Base-by-base conservation (phyloP, 2,113 vertebrate genomes). In the Thryonomys swinderianus region DNA sequence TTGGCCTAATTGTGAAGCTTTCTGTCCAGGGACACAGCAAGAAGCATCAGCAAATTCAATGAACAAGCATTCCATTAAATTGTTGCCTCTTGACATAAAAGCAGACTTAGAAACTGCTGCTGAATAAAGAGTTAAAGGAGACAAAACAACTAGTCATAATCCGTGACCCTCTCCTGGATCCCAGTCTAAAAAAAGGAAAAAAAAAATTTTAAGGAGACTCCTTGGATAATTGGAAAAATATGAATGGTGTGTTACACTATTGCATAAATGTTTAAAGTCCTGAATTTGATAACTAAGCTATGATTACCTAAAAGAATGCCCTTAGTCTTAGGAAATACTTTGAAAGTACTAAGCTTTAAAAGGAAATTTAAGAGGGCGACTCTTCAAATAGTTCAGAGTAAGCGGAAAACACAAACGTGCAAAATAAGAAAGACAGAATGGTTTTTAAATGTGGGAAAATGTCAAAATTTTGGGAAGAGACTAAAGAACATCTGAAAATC, bases 211-310 rank as follows among this genome's bases (percentile, higher is more conserved):
- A 51, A 48, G 23, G 10, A 23, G 2, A 61, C 80, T 78, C 90
- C 12, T 42, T 7, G 32, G n/a, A 67, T 73, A 53, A 84, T 32
- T 66, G 7, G 10, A 78, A 90, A 89, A 69, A 57, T 57, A 42
- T 48, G 40, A 92, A 45, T 34, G 20, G 17, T 17, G 66, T 48
- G 40, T 27, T 73, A 85, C n/a, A 86, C 53, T 55, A 81, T 51
- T 95, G 79, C 48, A 51, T 94, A 25, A 74, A 5, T 82, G 48
- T 13, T 69, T 89, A 93, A 17, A 93, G 53, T 57, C 57, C 67
- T 21, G 13, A 67, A 59, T 64, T 78, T 59, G 85, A 37, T 42
- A 45, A 90, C 20, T 17, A 3, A 61, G 13, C 59, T 45, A 20
- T 85, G n/a, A 25, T 69, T 85, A 69, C 40, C 1, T 79, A 42